Base-by-base conservation (phyloP, 2,888 invertebrate genomes). In the Aricia artaxerxes region DNA sequence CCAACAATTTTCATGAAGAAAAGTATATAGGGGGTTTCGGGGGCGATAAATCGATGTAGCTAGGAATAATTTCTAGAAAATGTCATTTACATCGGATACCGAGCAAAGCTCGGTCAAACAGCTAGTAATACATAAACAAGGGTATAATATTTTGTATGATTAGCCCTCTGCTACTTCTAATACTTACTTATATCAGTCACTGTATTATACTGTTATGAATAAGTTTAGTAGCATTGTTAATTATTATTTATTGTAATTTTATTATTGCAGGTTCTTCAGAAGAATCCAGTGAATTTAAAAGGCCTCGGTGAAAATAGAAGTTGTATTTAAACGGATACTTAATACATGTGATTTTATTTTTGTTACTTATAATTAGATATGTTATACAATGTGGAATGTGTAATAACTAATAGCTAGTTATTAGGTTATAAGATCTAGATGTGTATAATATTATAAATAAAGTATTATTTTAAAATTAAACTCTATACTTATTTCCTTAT, bases 261-360 rank as follows among this genome's bases (percentile, higher is more conserved):
- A 5, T 35, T 72, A 81, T 86, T 84, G 4, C 89, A 94, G 94
- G 92, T 81, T 94, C 94, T 82, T 94, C 94, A 64, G 94, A 94
- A 85, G 94, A 94, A 83, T 94, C 94, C 31, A 89, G 90, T n/a
- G 94, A 94, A 86, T 91, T 88, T 85, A 94, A 92, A 83, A 88
- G 92, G 85, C 93, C 93, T 24, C 92, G 93, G 87, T 93, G 88
- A 92, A 84, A 84, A 73, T 78, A 82, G 60, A 57, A 38, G 40
- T 40, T 31, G 5, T 69, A 69, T 69, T 69, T 69, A 35, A 69
- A 83, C 82, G 83, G 85, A 87, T 90, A 92, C 90, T 90, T 91
- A 91, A 87, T 88, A 87, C 83, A 87, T 93, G 93, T 93, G 93
- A 93, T 93, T 91, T 89, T 85, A 87, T 88, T 87, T 88, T 88